phyloP scores from a whole-genome alignment of 2,797 vertebrate genomes.

The Rhinophrynus dorsalis region DNA sequence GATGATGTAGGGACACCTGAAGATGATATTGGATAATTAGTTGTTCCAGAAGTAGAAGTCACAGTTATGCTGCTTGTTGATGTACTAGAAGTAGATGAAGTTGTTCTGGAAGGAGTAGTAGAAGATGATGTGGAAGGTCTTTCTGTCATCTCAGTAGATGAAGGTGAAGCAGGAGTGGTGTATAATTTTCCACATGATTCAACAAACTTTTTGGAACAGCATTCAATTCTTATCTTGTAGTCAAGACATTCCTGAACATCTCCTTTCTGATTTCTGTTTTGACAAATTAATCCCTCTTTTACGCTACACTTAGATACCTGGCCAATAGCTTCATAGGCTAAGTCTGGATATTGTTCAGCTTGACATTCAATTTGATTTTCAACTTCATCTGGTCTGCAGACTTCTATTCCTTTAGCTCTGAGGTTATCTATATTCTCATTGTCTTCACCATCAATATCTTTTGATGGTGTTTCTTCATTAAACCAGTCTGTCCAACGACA shows the following conservation, averaged over 20 bases:
- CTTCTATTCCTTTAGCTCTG: not conserved
- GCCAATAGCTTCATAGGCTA: not conserved
- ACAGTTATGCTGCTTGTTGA: not conserved
- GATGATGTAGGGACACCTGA: not conserved
- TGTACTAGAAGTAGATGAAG: not conserved
- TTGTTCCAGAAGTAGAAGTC: conserved; percentile 23
- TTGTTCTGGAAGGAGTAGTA: not conserved
- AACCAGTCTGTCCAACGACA: conserved; percentile 34
- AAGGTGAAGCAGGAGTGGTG: no score
- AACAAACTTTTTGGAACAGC: conserved; percentile 26
- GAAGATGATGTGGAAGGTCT: not conserved
- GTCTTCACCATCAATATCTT: conserved; percentile 29
- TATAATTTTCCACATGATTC: no score
- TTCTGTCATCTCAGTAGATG: not conserved
- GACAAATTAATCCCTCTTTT: conserved; percentile 5
- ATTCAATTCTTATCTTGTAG: conserved; percentile 28
- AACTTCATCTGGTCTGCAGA: not conserved
- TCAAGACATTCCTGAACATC: conserved; percentile 17
- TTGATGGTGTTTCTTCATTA: not conserved
- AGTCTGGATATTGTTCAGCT: conserved; percentile 1
- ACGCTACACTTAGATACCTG: conserved; percentile 8
- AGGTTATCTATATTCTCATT: conserved; percentile 4
- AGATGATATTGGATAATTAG: not conserved
- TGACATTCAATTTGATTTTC: conserved; percentile 32
- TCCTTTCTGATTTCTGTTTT: not conserved